Conservation (phyloP, 2,113 vertebrate species). For the Podarcis raffonei region DNA sequence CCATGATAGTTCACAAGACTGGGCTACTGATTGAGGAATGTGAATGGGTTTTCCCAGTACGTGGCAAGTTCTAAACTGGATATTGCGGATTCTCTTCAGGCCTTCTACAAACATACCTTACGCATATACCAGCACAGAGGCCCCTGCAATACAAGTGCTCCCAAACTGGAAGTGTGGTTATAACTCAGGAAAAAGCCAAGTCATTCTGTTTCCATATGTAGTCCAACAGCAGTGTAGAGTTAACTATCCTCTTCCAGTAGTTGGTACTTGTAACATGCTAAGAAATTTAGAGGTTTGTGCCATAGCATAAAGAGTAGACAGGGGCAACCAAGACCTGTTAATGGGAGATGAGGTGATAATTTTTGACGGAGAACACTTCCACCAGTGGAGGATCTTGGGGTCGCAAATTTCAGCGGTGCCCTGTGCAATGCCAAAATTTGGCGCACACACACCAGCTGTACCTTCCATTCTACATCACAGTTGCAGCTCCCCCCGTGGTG, state of each 20-base stretch:
- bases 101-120: not conserved
- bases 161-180: too few relatives aligned
- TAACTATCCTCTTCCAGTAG: not conserved
- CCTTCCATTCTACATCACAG: too few relatives aligned
- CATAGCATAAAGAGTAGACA: not conserved
- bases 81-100: not conserved
- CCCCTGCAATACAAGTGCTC: not conserved
- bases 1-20: not conserved
- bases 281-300: not conserved
- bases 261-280: not conserved
- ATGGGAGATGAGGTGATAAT: not conserved
- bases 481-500: too few relatives aligned
- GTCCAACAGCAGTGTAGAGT: not conserved
- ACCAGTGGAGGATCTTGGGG: not conserved
- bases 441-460: too few relatives aligned
- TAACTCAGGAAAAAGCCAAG: not conserved
- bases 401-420: too few relatives aligned
- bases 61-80: too few relatives aligned
- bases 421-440: too few relatives aligned
- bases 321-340: not conserved
- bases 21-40: not conserved
- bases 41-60: not conserved
- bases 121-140: not conserved
- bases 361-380: not conserved
- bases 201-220: too few relatives aligned